Conservation (phyloP, 1,140 invertebrate genomes). For the Melipona quadrifasciata region DNA sequence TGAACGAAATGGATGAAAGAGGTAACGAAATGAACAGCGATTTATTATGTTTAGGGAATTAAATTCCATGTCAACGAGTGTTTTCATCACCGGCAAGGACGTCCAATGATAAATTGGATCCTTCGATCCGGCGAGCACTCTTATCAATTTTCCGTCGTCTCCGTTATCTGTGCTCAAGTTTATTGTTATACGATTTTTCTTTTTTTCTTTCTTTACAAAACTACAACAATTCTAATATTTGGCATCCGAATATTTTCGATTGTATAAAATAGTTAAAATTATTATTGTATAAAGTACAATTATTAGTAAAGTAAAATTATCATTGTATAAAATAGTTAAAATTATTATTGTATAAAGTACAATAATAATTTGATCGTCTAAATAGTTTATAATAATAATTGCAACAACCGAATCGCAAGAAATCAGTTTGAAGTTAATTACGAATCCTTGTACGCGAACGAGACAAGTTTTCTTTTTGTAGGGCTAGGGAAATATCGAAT, state of each 20-base stretch:
- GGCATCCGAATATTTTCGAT: too few species aligned
- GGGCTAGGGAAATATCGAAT: background rate
- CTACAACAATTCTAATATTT: too few species aligned
- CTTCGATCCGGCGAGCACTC: background rate
- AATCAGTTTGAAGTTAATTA: slow-evolving; percentile 7
- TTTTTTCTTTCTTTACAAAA: too few species aligned
- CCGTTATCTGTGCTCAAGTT: background rate
- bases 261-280: too few species aligned
- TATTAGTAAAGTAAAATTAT: too few species aligned
- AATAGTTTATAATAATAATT: too few species aligned
- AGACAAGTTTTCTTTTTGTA: background rate
- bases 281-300: too few species aligned
- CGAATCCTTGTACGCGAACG: background rate
- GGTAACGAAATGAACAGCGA: background rate
- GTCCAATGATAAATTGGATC: slow-evolving; percentile 29
- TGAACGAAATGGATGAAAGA: background rate
- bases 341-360: too few species aligned
- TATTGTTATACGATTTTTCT: too few species aligned
- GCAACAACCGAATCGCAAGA: too few species aligned
- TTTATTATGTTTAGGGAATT: background rate
- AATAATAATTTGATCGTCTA: too few species aligned
- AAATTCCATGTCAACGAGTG: background rate
- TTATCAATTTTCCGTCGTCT: slow-evolving; percentile 24
- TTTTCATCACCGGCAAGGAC: background rate
- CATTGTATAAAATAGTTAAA: too few species aligned